Conservation (phyloP, 2,888 invertebrate species). For the Trichacis sp. region DNA sequence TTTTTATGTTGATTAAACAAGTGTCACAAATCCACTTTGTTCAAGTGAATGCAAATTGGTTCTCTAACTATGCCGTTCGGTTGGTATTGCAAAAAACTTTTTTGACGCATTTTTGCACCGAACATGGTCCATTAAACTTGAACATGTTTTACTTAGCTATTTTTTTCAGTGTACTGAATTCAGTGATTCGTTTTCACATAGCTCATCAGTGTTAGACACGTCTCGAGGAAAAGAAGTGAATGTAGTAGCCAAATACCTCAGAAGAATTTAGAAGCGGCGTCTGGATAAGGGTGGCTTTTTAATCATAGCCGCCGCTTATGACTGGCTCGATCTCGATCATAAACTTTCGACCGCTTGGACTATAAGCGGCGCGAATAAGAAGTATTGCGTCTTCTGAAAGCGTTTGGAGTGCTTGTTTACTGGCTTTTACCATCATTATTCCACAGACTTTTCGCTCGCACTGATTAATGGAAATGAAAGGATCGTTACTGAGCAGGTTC, state of each 20-base stretch:
- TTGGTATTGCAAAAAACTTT: too few species aligned
- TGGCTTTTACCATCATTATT: neutral
- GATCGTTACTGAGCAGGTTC: neutral
- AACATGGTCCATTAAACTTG: too few species aligned
- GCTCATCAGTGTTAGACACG: neutral
- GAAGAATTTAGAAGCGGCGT: neutral
- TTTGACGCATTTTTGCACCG: too few species aligned
- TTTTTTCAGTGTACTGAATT: neutral
- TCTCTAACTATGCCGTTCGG: too few species aligned
- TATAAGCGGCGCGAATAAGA: conserved; percentile 5
- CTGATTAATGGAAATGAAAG: neutral
- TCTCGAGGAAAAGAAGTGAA: neutral
- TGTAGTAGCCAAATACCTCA: neutral
- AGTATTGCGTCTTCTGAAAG: neutral
- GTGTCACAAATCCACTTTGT: too few species aligned
- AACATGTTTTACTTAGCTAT: too few species aligned
- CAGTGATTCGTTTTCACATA: neutral
- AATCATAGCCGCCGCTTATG: conserved; percentile 7
- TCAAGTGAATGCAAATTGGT: too few species aligned
- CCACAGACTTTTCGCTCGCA: neutral
- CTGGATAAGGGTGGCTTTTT: conserved; percentile 1
- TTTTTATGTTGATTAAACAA: too few species aligned
- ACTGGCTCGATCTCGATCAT: conserved; percentile 1
- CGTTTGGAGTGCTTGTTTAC: neutral
- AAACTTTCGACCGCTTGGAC: conserved; percentile 2